Percentiles rank a stretch among this genome's conserved stretches.
Conservation (phyloP, 2,797 vertebrate species). For the Rhadinocentrus ornatus region DNA sequence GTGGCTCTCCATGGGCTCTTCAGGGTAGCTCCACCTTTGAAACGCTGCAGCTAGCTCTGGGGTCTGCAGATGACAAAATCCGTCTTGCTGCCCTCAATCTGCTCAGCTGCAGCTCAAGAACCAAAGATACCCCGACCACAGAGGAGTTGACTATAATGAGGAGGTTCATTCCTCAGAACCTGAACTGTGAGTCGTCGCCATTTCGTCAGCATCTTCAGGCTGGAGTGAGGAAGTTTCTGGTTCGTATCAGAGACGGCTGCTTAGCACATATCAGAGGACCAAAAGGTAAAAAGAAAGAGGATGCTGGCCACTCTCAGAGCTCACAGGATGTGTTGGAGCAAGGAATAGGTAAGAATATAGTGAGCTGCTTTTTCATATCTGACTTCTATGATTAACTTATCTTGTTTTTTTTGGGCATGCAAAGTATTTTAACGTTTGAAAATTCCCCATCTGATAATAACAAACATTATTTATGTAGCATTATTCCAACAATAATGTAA, state of each 20-base stretch:
- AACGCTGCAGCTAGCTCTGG: slow-evolving; percentile 83
- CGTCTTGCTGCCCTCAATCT: slow-evolving; percentile 85
- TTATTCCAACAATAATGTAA: not conserved
- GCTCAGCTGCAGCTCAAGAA: slow-evolving; percentile 87
- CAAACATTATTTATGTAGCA: no score
- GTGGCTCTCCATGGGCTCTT: slow-evolving; percentile 69
- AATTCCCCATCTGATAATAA: not conserved
- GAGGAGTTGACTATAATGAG: slow-evolving; percentile 80
- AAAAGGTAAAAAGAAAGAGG: slow-evolving; percentile 57
- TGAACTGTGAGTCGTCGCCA: slow-evolving; percentile 87
- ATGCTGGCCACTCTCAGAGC: not conserved
- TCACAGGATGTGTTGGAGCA: slow-evolving; percentile 58
- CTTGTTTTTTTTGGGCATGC: not conserved
- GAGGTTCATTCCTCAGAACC: slow-evolving; percentile 86
- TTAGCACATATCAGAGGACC: slow-evolving; percentile 78
- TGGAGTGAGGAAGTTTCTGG: slow-evolving; percentile 81
- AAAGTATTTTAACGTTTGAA: not conserved
- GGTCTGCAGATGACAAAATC: slow-evolving; percentile 81
- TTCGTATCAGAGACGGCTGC: slow-evolving; percentile 87
- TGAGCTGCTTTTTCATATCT: not conserved
- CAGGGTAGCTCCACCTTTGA: slow-evolving; percentile 44
- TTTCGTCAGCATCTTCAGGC: slow-evolving; percentile 92
- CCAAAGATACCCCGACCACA: slow-evolving; percentile 76
- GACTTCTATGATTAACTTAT: not conserved
- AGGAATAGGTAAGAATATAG: slow-evolving; percentile 84